Conservation (phyloP, 2,888 invertebrate species). For the Noctua janthe region DNA sequence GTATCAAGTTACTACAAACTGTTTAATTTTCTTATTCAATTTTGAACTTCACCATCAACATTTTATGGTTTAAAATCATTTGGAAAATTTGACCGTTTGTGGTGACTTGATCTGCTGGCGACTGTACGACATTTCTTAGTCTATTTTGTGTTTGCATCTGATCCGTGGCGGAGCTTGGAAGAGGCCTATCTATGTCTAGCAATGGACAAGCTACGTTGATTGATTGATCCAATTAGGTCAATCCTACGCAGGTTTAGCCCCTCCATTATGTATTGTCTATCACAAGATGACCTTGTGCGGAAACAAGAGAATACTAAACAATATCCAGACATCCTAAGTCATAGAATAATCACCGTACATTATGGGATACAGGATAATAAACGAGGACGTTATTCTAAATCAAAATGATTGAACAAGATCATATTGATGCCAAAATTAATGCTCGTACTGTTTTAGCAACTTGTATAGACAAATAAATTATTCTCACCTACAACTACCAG, state of each 20-base stretch:
- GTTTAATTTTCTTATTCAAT: too few species aligned
- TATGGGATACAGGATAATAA: background rate
- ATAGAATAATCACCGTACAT: constrained; percentile 17
- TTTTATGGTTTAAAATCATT: too few species aligned
- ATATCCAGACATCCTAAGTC: constrained; percentile 27
- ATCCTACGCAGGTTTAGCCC: background rate
- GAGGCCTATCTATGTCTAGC: background rate
- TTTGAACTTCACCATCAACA: too few species aligned
- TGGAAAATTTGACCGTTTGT: too few species aligned
- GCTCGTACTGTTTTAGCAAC: constrained; percentile 4
- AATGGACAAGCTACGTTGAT: background rate
- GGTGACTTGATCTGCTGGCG: too few species aligned
- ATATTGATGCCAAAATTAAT: constrained; percentile 34
- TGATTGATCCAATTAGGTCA: background rate
- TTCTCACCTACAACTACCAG: background rate
- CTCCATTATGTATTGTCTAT: background rate
- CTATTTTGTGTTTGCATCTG: background rate
- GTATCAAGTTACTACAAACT: too few species aligned
- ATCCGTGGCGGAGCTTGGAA: background rate
- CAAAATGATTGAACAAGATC: constrained; percentile 31
- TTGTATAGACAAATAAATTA: constrained; percentile 19
- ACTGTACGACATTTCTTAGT: too few species aligned
- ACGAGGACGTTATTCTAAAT: constrained; percentile 5
- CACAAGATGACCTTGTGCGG: background rate
- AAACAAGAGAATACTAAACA: constrained; percentile 3